A percentile compares a stretch with the other conserved stretches of the same genome.
These are phyloP conservation scores for Mesocricetus auratus DNA, from an alignment of 2,113 vertebrate genomes.

Conservation along the genomic window DNA sequence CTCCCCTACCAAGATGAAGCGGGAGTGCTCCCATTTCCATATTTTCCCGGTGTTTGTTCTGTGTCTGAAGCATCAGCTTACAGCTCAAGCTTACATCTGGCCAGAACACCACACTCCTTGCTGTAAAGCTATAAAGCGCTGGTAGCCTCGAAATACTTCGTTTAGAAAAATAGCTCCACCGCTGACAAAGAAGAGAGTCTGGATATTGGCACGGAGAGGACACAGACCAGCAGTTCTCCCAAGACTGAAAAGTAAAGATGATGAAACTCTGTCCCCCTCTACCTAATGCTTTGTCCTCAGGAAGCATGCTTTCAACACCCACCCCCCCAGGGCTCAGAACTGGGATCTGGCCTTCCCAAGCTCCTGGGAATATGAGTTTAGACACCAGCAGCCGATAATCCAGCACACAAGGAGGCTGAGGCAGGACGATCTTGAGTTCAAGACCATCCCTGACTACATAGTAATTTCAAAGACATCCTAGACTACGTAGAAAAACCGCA, in stretches of 20 bases:
- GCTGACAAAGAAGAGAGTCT: background rate
- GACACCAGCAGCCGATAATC: background rate
- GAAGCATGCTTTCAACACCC: background rate
- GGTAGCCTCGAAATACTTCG: background rate
- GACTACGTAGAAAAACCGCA: background rate
- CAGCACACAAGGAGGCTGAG: background rate
- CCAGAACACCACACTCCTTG: background rate
- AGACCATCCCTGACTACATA: background rate
- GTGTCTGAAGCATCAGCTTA: background rate
- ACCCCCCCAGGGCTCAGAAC: background rate
- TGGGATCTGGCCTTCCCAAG: background rate
- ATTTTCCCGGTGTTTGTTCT: background rate
- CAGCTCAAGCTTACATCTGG: background rate
- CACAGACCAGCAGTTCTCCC: background rate
- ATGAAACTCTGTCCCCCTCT: accelerated
- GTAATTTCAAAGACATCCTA: background rate
- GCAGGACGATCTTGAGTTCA: background rate
- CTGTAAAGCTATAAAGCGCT: background rate
- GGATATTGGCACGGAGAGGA: background rate
- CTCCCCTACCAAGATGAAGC: background rate
- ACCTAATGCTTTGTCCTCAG: no score
- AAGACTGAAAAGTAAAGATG: background rate
- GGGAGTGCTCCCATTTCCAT: background rate
- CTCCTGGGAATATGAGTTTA: background rate
- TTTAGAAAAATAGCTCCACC: background rate